These are phyloP conservation scores for Limosa lapponica DNA, from an alignment of 2,797 vertebrate genomes.

Conservation along the genomic window DNA sequence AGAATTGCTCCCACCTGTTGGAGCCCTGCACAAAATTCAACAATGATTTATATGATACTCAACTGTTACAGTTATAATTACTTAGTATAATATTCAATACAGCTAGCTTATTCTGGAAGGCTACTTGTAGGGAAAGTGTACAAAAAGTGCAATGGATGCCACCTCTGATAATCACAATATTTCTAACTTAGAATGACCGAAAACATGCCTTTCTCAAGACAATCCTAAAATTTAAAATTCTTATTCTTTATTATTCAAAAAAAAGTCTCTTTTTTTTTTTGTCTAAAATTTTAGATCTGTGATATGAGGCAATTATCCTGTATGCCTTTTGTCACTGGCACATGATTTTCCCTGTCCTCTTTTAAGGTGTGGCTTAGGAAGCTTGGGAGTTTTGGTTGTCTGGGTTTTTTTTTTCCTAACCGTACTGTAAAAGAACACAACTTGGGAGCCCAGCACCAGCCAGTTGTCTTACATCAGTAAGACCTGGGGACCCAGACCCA, in stretches of 20 bases:
- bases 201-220: neutral
- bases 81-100: neutral
- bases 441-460: neutral
- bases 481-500: neutral
- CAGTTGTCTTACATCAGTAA: neutral
- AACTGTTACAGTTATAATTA: neutral
- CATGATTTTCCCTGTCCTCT: neutral
- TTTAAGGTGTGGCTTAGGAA: neutral
- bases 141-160: neutral
- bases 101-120: neutral
- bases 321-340: neutral
- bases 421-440: neutral
- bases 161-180: neutral
- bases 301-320: accelerated
- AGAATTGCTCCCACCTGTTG: neutral
- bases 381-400: neutral
- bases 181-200: neutral
- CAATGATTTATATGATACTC: neutral
- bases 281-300: neutral
- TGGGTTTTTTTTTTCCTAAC: neutral
- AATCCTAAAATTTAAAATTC: neutral
- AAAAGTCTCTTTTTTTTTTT: neutral
- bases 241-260: neutral
- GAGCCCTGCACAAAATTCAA: neutral
- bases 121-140: neutral